A percentile compares a stretch with the other conserved stretches of the same genome.
These are phyloP conservation scores for Cirrhinus mrigala DNA, from an alignment of 2,797 vertebrate genomes.

Conservation along the genomic window DNA sequence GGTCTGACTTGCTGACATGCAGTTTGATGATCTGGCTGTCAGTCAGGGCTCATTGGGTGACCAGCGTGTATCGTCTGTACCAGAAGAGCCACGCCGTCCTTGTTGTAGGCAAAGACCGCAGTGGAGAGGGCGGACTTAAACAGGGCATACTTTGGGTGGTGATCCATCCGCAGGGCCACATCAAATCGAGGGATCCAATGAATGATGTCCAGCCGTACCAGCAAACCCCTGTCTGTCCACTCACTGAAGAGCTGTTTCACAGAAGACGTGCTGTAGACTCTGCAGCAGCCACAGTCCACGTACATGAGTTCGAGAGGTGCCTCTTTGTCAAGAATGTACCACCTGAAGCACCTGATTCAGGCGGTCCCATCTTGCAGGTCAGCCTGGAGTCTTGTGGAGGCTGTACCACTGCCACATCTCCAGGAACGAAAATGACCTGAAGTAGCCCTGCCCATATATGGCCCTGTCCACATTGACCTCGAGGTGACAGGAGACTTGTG, in stretches of 20 bases:
- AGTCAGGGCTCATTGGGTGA: neutral
- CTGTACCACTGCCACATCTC: slow-evolving; percentile 30
- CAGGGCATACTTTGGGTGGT: slow-evolving; percentile 24
- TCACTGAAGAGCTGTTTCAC: slow-evolving; percentile 30
- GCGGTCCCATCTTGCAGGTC: neutral
- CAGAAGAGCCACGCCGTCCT: slow-evolving; percentile 33
- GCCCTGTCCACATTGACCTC: neutral
- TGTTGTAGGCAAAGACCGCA: slow-evolving; percentile 50
- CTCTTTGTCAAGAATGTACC: neutral
- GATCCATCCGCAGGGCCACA: slow-evolving; percentile 28
- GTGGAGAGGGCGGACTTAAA: slow-evolving; percentile 50
- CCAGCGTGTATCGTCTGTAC: neutral
- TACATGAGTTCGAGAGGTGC: slow-evolving; percentile 32
- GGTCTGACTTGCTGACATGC: neutral
- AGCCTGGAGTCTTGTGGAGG: neutral
- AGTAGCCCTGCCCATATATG: neutral
- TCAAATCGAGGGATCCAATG: slow-evolving; percentile 56
- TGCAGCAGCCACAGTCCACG: slow-evolving; percentile 42
- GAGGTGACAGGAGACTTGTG: neutral
- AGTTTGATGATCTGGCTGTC: neutral
- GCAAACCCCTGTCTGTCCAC: slow-evolving; percentile 45
- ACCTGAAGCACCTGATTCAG: neutral
- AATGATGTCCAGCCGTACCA: slow-evolving; percentile 51
- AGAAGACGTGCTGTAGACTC: neutral
- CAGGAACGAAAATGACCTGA: neutral